Conservation (phyloP, 2,113 vertebrate species). For the Pandion haliaetus region DNA sequence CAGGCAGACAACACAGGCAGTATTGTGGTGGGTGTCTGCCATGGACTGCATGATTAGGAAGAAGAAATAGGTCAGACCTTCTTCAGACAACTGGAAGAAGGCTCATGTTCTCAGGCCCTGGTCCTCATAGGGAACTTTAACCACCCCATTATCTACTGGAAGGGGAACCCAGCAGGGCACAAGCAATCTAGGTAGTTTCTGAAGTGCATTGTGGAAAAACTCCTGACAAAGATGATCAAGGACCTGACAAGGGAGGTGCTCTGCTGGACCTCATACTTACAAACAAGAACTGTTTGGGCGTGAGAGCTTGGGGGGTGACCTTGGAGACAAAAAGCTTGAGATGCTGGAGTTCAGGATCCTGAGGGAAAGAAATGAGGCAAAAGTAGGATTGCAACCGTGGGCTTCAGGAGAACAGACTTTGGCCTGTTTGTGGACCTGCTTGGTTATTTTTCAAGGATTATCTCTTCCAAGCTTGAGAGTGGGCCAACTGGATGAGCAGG, state of each 20-base stretch:
- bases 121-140: background rate
- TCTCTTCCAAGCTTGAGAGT: background rate
- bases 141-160: background rate
- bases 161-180: background rate
- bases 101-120: background rate
- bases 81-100: background rate
- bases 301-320: background rate
- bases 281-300: background rate
- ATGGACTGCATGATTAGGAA: background rate
- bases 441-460: background rate
- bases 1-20: background rate
- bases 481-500: background rate
- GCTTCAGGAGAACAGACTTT: background rate
- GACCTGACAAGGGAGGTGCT: background rate
- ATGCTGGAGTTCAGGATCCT: background rate
- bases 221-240: background rate
- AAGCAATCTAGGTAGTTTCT: background rate
- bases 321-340: background rate
- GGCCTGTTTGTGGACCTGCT: background rate
- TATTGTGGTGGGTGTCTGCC: background rate
- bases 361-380: background rate
- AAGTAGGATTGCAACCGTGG: background rate
- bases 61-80: background rate
- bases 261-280: background rate
- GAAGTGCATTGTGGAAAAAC: background rate